Conservation (phyloP, 2,113 vertebrate genomes). For the Phaetusa simplex region DNA sequence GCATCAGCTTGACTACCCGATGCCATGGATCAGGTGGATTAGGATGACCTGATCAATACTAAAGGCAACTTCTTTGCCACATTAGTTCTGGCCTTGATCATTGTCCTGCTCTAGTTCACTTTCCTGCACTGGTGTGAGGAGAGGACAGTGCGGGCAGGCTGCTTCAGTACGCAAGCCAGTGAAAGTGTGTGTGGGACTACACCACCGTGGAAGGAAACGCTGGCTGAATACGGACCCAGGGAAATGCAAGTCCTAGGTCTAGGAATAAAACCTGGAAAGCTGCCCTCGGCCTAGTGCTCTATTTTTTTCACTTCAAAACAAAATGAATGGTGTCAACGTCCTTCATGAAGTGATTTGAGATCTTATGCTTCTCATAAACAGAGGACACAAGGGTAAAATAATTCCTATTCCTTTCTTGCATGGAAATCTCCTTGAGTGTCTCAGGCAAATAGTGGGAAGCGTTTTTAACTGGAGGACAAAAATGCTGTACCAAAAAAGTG, state of each 20-base stretch:
- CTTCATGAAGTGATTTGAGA: not conserved
- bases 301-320: not conserved
- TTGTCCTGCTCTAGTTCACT: not conserved
- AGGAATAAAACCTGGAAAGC: constrained; percentile 28
- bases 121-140: not conserved
- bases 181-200: not conserved
- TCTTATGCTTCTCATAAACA: not conserved
- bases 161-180: not conserved
- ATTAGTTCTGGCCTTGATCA: not conserved
- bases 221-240: not conserved
- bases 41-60: not conserved
- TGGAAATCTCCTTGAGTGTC: not conserved
- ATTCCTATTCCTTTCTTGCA: not conserved
- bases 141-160: not conserved
- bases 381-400: not conserved
- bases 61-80: not conserved
- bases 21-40: not conserved
- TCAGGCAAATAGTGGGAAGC: not conserved
- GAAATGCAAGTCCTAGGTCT: not conserved
- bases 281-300: not conserved
- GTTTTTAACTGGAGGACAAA: not conserved
- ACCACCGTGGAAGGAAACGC: not conserved
- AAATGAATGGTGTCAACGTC: not conserved
- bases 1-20: not conserved
- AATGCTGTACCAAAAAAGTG: not conserved